Percentiles rank a stretch among this genome's conserved stretches.
Evolutionary conservation across 2,888 invertebrate genomes (phyloP).

Genomic region (Artemia sinica): DNA sequence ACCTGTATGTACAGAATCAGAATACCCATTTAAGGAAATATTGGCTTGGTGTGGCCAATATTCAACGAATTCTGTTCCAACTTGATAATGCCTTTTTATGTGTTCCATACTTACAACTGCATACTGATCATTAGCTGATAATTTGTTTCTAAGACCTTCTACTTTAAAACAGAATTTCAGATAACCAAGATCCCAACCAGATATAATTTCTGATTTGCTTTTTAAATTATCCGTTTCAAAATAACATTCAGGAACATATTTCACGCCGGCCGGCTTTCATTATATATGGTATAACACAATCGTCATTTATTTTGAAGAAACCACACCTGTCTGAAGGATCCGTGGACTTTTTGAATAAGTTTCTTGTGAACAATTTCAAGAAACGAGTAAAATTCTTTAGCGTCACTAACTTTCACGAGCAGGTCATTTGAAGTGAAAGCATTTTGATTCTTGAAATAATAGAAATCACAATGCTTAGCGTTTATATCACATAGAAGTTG

Average conservation of each 20-base stretch:
- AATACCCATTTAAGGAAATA: not conserved
- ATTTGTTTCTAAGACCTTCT: constrained; percentile 73
- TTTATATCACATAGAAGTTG: constrained; percentile 81
- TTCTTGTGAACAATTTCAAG: constrained; percentile 75
- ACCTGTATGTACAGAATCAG: not conserved
- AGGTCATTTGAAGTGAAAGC: constrained; percentile 72
- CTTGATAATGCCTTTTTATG: constrained; percentile 75
- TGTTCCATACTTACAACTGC: constrained; percentile 75
- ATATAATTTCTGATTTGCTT: constrained; percentile 54
- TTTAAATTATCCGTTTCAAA: constrained; percentile 78
- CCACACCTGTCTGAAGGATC: constrained; percentile 46
- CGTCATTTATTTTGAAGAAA: constrained; percentile 76
- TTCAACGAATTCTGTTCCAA: constrained; percentile 72
- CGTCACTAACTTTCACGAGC: constrained; percentile 70
- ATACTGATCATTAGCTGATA: constrained; percentile 76
- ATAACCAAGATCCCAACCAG: constrained; percentile 77
- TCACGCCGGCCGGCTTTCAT: constrained; percentile 51
- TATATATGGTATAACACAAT: constrained; percentile 81
- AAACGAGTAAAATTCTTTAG: constrained; percentile 74
- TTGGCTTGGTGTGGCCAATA: constrained; percentile 51
- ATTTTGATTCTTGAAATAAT: constrained; percentile 58
- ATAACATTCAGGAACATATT: constrained; percentile 79
- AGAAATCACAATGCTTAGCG: constrained; percentile 70
- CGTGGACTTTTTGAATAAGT: constrained; percentile 47
- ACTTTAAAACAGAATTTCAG: constrained; percentile 86